Conservation (phyloP, 2,113 vertebrate genomes). For the Marcusenius ussheri region DNA sequence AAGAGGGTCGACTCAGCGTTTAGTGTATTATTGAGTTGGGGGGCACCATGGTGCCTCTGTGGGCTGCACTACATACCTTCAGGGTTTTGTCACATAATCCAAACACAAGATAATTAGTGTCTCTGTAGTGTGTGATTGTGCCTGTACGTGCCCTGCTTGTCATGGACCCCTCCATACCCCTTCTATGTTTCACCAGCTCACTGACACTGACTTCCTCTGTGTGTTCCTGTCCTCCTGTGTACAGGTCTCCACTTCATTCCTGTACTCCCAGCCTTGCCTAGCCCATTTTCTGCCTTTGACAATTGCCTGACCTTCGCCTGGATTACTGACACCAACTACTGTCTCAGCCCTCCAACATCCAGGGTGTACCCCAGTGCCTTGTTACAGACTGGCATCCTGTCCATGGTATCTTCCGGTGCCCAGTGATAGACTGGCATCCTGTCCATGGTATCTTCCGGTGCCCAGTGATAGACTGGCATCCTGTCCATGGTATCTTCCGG, state of each 20-base stretch:
- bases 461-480: neutral
- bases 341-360: neutral
- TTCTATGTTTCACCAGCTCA: no score
- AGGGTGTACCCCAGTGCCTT: neutral
- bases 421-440: neutral
- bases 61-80: neutral
- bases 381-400: neutral
- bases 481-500: neutral
- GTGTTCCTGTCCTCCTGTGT: no score
- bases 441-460: neutral
- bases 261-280: no score
- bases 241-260: no score
- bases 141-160: neutral
- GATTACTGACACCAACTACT: no score
- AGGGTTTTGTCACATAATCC: neutral
- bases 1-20: neutral
- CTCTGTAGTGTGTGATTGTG: neutral
- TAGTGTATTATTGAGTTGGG: neutral
- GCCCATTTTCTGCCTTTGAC: no score
- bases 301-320: no score
- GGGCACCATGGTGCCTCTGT: neutral
- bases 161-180: no score
- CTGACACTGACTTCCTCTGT: no score
- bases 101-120: neutral
- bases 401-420: no score